Base-by-base conservation (phyloP, 2,888 invertebrate species). In the Deilephila elpenor region DNA sequence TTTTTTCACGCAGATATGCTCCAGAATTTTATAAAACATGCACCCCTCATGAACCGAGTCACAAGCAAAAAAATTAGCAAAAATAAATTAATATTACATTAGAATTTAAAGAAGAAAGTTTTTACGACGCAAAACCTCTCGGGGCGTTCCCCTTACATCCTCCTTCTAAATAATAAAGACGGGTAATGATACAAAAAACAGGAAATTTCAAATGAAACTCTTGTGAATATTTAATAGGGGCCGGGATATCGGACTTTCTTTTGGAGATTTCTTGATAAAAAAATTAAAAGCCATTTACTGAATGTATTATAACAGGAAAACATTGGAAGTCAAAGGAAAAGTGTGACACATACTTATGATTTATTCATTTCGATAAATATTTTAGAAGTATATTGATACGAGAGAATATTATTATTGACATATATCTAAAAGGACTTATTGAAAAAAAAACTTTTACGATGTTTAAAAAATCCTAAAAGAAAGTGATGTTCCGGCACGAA, bases 151-250 rank as follows among this genome's bases (percentile, higher is more conserved):
- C 75, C 77, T 80, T 82, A 83, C 83, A 84, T 88, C 84, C 84
- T 80, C 78, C 79, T 74, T 79, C 78, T 87, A 86, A 87, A 87
- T 88, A 88, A 89, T 89, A 88, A 89, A 87, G 83, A 82, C 78
- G 80, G 79, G 83, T 88, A 89, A 91, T 89, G 89, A 88, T 85
- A 86, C 83, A 83, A 86, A 87, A 88, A 86, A 84, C 80, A 79
- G 74, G 73, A 73, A 74, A 77, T 77, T 77, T 78, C 77, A 53
- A 75, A 79, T 78, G 77, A 78, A 78, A 79, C 74, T 70, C 75
- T 70, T 70, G 77, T 76, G 77, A 81, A 80, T 78, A 79, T 80
- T 81, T 75, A 80, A 37, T 71, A 53, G 71, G 62, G 74, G 44
- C 51, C 44, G 44, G 32, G 51, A 67, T 71, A 71, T 71, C 67